Base-by-base conservation (phyloP, 2,888 invertebrate species). In the Toxonevra muliebris region DNA sequence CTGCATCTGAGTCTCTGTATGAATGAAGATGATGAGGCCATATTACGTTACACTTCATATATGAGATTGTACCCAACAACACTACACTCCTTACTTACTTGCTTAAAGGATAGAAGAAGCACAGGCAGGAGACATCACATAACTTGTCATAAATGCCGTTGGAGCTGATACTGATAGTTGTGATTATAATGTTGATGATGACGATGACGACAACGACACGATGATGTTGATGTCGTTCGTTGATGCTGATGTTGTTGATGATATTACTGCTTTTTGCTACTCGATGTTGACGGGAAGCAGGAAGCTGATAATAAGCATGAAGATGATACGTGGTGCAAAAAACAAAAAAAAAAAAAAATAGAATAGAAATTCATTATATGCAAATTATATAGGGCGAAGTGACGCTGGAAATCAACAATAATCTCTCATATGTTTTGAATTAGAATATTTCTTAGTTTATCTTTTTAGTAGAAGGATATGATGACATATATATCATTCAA, bases 121-220 rank as follows among this genome's bases (percentile, higher is more conserved):
- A 30, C 30, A 30, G n/a, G n/a, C n/a, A 48, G 30, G 61, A 65
- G 66, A 65, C 69, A 64, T 66, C 68, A 68, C 62, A 69, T 66
- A 68, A 69, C 68, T 66, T 71, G 71, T 69, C 69, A 65, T 68
- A 58, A 69, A 61, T 69, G 69, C 59, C 69, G 64, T 65, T 68
- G 65, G 58, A 65, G 65, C 65, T 69, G 71, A 65, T 71, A 68
- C 69, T 69, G 71, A 69, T 71, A 68, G 68, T 67, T 65, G 65
- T 71, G 71, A 69, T 71, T 69, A 69, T 68, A 59, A 60, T 61
- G 69, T 61, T 63, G 64, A 42, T 64, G 59, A 9, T 52, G 58
- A 2, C 59, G 66, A 7, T 42, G 57, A 9, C 58, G 53, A 48
- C 42, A 54, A 12, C 58, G 66, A 64, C 55, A 42, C 9, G 58